phyloP scores from a whole-genome alignment of 2,113 vertebrate genomes.

The Nematolebias whitei region DNA sequence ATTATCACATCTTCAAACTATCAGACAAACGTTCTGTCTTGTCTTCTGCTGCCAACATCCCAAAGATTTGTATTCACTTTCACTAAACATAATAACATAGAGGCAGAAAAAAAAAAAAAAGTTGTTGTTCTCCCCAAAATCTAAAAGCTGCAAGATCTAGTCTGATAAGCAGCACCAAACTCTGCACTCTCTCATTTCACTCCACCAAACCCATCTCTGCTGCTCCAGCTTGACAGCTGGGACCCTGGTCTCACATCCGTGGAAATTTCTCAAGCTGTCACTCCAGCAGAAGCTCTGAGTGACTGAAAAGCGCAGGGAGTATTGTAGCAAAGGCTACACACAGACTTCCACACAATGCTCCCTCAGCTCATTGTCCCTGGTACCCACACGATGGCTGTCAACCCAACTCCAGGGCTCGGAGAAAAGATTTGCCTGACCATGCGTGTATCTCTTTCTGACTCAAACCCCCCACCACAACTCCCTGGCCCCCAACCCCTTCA shows the following conservation, averaged over 20 bases:
- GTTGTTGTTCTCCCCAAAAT: conserved; percentile 45
- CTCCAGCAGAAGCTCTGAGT: conserved; percentile 50
- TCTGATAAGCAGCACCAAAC: conserved; percentile 65
- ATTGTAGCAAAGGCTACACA: conserved; percentile 44
- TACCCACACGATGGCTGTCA: conserved; percentile 60
- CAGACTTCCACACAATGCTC: conserved; percentile 28
- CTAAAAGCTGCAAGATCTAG: conserved; percentile 54
- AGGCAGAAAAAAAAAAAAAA: conserved; percentile 42
- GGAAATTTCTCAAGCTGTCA: conserved; percentile 74
- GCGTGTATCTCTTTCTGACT: conserved; percentile 38
- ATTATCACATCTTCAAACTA: conserved; percentile 41
- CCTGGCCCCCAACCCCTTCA: conserved; percentile 15
- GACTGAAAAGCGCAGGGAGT: conserved; percentile 43
- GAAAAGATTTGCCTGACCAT: conserved; percentile 45
- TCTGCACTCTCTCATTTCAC: conserved; percentile 30
- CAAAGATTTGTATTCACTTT: conserved; percentile 43
- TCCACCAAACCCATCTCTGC: conserved; percentile 31
- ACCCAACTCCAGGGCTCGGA: conserved; percentile 32
- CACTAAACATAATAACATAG: conserved; percentile 54
- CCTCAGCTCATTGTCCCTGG: conserved; percentile 32
- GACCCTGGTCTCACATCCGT: conserved; percentile 62
- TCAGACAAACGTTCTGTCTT: conserved; percentile 28
- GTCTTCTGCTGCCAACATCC: conserved; percentile 37
- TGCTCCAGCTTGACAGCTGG: conserved; percentile 62
- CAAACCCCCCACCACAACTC: conserved; percentile 24